Base-by-base conservation (phyloP, 2,113 vertebrate species). In the Tachysurus fulvidraco region DNA sequence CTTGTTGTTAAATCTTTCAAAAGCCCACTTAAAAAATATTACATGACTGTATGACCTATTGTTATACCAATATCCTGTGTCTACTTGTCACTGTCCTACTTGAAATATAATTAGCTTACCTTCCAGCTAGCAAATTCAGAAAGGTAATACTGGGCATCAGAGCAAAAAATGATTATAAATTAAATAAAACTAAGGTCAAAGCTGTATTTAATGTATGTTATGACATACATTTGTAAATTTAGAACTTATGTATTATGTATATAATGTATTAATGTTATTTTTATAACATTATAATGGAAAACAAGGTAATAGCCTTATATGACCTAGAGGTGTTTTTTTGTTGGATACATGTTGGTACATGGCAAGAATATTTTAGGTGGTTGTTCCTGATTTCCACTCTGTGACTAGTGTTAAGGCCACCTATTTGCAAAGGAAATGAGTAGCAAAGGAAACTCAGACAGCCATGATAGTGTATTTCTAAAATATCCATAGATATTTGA, bases 291-390 rank as follows among this genome's bases (percentile, higher is more conserved):
- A 36, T 17, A 69, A 46, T 25, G 25, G 28, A 46, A 76, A 25
- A 25, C 73, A 21, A 25, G 44, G 21, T 50, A 5, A 50, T 1
- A 25, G 44, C 44, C 44, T 76, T 10, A 76, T 50, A 5, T 25
- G 6, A 11, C 44, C 44, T 74, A 76, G 30, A 73, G 14, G 57
- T 59, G 81, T 25, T 84, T 54, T 86, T 73, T 60, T 54, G 85
- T 60, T 84, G 44, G 54, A 86, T 41, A 54, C 85, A 89, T 50
- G 67, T 83, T 3, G 52, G 80, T 41, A 50, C 81, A 80, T 54
- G 25, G 21, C 23, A 46, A 41, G 5, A 46, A 62, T 12, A 17
- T 65, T 82, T 28, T 65, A 50, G n/a, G 25, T 44, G 80, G 21
- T 50, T 82, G 80, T 50, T 82, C 2, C 6, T 46, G 10, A 19